Base-by-base conservation (phyloP, 2,888 invertebrate species). In the Idaea aversata region DNA sequence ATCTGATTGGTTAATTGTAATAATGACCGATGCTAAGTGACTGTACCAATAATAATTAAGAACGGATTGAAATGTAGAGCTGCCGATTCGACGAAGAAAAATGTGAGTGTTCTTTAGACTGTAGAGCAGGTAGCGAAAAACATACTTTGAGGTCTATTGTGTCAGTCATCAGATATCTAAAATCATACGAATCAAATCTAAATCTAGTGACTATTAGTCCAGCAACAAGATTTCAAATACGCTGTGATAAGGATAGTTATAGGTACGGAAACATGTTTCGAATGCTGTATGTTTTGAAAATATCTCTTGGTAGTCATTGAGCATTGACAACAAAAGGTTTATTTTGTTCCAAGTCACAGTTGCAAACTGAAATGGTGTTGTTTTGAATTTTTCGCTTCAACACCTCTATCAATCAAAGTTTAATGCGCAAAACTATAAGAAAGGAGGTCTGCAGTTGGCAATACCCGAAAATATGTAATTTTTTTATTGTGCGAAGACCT, bases 41-140 rank as follows among this genome's bases (percentile, higher is more conserved):
- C 70, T 76, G 47, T 7, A 58, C n/a, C 72, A 71, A 77, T 71
- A 77, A 75, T 77, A 75, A 74, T 78, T 72, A 73, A 72, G 75
- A 84, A 82, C 77, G 75, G 77, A 81, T 74, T 86, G 89, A 81
- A 80, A 93, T 93, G 92, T 93, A 93, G 91, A 90, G 79, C 84
- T 91, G 90, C 81, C 82, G 81, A 81, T 82, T 72, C 82, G 89
- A 74, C 85, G 87, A 72, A 88, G 90, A 80, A 93, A 88, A 88
- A 93, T 93, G 92, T 93, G 80, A 91, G 92, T 90, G 77, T 74
- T 65, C 70, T 74, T 72, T 74, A 71, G 65, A 69, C 58, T 16
- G 58, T 6, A 58, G 16, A n/a, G 58, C 15, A 15, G 16, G 16
- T 58, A 15, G 16, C 15, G 58, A 13, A 7, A 47, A 47, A 13